Conservation (phyloP, 2,888 invertebrate genomes). For the Lithosia quadra region DNA sequence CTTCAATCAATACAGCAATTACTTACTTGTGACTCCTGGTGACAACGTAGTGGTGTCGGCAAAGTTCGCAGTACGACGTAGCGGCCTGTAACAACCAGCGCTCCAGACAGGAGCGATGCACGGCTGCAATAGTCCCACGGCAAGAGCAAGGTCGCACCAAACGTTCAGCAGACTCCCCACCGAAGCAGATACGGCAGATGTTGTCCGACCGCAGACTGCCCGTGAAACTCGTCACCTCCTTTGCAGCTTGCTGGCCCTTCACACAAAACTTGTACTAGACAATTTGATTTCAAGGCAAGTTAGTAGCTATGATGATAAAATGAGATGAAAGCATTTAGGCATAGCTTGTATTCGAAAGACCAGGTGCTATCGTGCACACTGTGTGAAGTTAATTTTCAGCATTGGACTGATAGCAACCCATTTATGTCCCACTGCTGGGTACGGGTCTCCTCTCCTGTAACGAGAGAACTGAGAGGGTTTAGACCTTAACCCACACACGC, state of each 20-base stretch:
- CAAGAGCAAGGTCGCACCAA: slow-evolving; percentile 82
- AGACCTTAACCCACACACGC: too few relatives aligned
- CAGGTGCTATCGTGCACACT: too few relatives aligned
- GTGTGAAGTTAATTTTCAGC: too few relatives aligned
- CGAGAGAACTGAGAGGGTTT: too few relatives aligned
- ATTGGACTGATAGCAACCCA: too few relatives aligned
- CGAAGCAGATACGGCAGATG: slow-evolving; percentile 84
- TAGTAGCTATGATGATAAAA: too few relatives aligned
- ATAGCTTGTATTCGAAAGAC: too few relatives aligned
- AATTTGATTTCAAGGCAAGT: background rate
- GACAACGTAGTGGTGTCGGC: slow-evolving; percentile 79
- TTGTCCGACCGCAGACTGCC: slow-evolving; percentile 70
- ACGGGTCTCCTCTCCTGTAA: too few relatives aligned
- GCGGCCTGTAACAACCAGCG: slow-evolving; percentile 83
- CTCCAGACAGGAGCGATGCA: slow-evolving; percentile 82
- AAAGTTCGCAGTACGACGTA: slow-evolving; percentile 82
- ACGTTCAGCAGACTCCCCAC: slow-evolving; percentile 80
- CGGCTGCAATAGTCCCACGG: slow-evolving; percentile 82
- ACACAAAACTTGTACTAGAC: background rate
- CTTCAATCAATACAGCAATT: background rate
- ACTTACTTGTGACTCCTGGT: slow-evolving; percentile 79
- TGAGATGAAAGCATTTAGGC: too few relatives aligned
- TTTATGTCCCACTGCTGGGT: too few relatives aligned
- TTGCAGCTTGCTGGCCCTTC: slow-evolving; percentile 63
- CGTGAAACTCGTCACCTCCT: slow-evolving; percentile 66